Base-by-base conservation (phyloP, 1,140 invertebrate species). In the Planococcus citri region DNA sequence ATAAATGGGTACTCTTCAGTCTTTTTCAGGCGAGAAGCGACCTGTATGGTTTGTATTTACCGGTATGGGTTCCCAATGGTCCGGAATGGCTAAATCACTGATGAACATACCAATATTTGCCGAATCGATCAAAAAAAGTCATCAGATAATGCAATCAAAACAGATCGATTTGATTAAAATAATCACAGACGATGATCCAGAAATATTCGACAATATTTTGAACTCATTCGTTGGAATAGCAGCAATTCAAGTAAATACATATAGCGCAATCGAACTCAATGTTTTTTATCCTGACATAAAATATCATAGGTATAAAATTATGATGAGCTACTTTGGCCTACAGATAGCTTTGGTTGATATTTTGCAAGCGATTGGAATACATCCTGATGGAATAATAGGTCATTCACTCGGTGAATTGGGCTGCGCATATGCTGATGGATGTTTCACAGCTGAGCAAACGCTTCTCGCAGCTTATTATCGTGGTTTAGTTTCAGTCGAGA, bases 291-390 rank as follows among this genome's bases (percentile, higher is more conserved):
- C n/a, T n/a, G n/a, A n/a, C n/a, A n/a, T n/a, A n/a, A n/a, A n/a
- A n/a, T n/a, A n/a, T n/a, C n/a, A n/a, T n/a, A n/a, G n/a, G n/a
- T n/a, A n/a, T n/a, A n/a, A n/a, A n/a, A n/a, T n/a, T n/a, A n/a
- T n/a, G n/a, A n/a, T n/a, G n/a, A n/a, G n/a, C n/a, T n/a, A 9
- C 9, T 41, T 10, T 41, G 9, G 92, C 24, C 86, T 75, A 73
- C 71, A 86, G 79, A 85, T 94, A 73, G 90, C 86, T 29, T 75
- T 94, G n/a, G 88, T 91, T 17, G 84, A 87, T 75, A 57, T 83
- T 25, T 76, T 88, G 21, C 75, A 71, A n/a, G 72, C 71, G 1
- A 41, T 87, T 70, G 83, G 81, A 27, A 76, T 88, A 24, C 73
- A 76, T 38, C 82, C 85, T 12, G 85, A 88, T 77, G 86, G 86